Evolutionary conservation across 2,797 vertebrate genomes (phyloP), one percentile per base, ranked within the genome.

Genomic region (Botia almorhae): DNA sequence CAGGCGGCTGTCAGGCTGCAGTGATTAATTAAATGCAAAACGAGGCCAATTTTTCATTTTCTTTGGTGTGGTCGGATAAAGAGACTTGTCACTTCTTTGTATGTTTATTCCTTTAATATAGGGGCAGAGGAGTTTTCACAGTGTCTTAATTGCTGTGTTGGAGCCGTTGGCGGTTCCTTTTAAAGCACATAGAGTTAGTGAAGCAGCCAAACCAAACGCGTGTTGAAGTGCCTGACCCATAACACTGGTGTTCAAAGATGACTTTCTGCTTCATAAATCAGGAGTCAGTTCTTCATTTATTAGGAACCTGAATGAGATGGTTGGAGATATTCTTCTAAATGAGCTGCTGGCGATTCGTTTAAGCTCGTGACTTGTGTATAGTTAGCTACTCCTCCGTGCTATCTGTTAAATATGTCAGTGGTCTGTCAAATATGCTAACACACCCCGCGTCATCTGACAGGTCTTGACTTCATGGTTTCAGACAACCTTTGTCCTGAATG

Each of bases 11-110:
- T 91, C 91, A 92, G 87, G 76, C 23, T 71, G 84, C 33, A 77
- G 68, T 92, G 91, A 93, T 93, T 92, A 92, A 93, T 93, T 94
- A 90, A 93, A 92, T 85, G 79, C 77, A 87, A 91, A 93, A 91
- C 88, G 89, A 85, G 91, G 90, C 88, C 92, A 89, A 92, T 93
- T 93, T 91, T 89, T 94, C 90, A 92, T 80, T 84, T 90, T 88
- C 85, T 86, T 58, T 58, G 55, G 55, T 58, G 55, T 23, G 55
- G 55, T 58, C 55, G 55, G 55, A 39, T 58, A 70, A 26, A 58
- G 26, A 48, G 76, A 61, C 76, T 69, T 55, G 8, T 71, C 76
- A 39, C 76, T 70, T 67, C 70, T 51, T 55, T 21, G 3, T 69
- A 58, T 36, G 16, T 19, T 60, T 69, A 58, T 65, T 77, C 53